phyloP scores from a whole-genome alignment of 2,888 invertebrate species.

The Eupithecia subumbrata region DNA sequence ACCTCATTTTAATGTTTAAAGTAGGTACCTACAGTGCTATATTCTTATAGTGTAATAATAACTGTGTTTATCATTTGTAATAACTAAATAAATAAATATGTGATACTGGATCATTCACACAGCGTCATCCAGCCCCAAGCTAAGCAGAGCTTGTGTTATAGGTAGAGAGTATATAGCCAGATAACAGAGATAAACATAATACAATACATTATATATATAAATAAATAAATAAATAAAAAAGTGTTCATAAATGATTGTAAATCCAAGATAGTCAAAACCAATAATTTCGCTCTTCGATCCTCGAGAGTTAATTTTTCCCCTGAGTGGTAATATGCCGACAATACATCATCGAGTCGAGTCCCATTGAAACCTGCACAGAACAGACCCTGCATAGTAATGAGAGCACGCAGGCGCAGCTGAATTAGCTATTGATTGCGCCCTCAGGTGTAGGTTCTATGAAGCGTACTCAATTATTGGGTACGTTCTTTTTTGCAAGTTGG shows the following conservation, averaged over 20 bases:
- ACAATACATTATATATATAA: no score
- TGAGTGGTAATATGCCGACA: not conserved
- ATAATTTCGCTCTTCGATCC: not conserved
- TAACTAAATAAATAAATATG: not conserved
- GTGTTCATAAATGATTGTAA: no score
- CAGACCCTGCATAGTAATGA: slow-evolving; percentile 5
- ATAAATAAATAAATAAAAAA: no score
- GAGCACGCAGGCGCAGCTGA: slow-evolving; percentile 13
- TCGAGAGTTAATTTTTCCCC: not conserved
- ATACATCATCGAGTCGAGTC: not conserved
- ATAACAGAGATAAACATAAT: no score
- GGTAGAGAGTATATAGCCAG: no score
- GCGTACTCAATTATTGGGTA: slow-evolving; percentile 26
- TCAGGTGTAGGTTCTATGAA: slow-evolving; percentile 25
- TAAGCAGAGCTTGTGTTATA: not conserved
- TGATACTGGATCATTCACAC: not conserved
- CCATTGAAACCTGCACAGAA: not conserved
- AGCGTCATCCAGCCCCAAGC: not conserved
- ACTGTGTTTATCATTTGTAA: not conserved
- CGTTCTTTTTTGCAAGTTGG: slow-evolving; percentile 7
- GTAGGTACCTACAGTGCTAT: not conserved
- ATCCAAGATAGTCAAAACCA: not conserved
- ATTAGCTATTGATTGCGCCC: slow-evolving; percentile 26
- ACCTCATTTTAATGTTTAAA: not conserved
- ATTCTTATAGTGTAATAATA: not conserved